Evolutionary conservation across 2,888 invertebrate genomes (phyloP), one percentile per base, ranked within the genome.

Genomic region (Apotomis betuletana): DNA sequence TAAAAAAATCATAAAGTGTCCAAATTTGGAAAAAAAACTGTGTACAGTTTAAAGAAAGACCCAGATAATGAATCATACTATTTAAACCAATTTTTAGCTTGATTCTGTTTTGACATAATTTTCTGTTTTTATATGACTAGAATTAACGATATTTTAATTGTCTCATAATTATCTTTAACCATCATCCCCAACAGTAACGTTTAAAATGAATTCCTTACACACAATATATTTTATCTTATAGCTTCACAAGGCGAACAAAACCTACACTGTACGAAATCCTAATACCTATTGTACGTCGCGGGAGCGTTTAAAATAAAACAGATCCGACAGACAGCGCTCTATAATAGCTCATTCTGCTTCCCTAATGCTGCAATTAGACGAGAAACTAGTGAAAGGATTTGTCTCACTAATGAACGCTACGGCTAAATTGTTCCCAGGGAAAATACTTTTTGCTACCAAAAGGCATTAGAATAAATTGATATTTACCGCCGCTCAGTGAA

Each of bases 361-460:
- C 82, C 85, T 89, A 88, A 90, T 90, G 84, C 86, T 87, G 86
- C 89, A 90, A 91, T 91, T 90, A 91, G 86, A 86, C 80, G 81
- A 84, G 83, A 85, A 86, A 86, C 83, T 83, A 84, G 83, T 83
- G 84, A 87, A 88, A 87, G 85, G 89, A 90, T 91, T 91, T 90
- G 88, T 90, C 87, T 81, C 83, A 78, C 84, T 90, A 90, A 91
- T 90, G 89, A 90, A 89, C 83, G 84, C 78, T 77, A 84, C 86
- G 83, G 85, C 84, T 86, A 88, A 81, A 90, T 86, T 85, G 81
- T 80, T 75, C 80, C 72, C 78, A 72, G 76, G 77, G 51, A 74
- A 70, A 70, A 74, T 69, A 80, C 78, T 83, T 80, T 86, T 81
- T 81, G 80, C 79, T 77, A 77, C 75, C 78, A 80, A 78, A 80